Base-by-base conservation (phyloP, 2,888 invertebrate genomes). In the Philonicus albiceps region DNA sequence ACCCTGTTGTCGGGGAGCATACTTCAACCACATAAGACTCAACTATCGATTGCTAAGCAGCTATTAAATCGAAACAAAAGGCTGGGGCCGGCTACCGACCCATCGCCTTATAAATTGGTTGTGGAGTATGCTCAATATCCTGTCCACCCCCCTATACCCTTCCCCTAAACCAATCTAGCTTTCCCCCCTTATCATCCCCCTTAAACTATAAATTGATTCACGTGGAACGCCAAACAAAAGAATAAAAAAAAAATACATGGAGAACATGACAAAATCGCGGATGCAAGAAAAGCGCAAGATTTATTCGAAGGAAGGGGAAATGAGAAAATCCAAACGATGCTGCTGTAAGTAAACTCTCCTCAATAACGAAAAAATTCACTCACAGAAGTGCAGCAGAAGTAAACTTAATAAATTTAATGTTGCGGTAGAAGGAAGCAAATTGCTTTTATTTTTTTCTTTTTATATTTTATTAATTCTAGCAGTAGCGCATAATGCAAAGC, bases 1-100 rank as follows among this genome's bases (percentile, higher is more conserved):
- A 94, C 76, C 78, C 75, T 85, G 85, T 49, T 78, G 53, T 34
- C 64, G 55, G 55, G 86, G 64, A 64, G 84, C 78, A 85, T 74
- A 53, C 85, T 85, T 73, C 76, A 85, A 87, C 64, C 84, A 78
- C 53, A 85, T 74, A 37, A 53, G 81, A 81, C 78, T 72, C 37
- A 74, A 81, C 74, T 81, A 80, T 80, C 86, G 74, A 83, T 64
- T 75, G 37, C 83, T 81, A 86, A 80, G 86, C 85, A 78, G 85
- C 86, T 86, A 87, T 74, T 76, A 84, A 84, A 84, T 84, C 81
- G 81, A 55, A 64, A 64, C 81, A 64, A 81, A n/a, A 34, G 64
- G 81, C 81, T 80, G 34, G 81, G 19, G 19, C 55, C 37, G 64
- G n/a, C 31, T 64, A 11, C 22, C 27, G 27, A 27, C 11, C 55